These are phyloP conservation scores for Pangasius krempfi DNA, from an alignment of 2,797 vertebrate species.

Conservation along the genomic window DNA sequence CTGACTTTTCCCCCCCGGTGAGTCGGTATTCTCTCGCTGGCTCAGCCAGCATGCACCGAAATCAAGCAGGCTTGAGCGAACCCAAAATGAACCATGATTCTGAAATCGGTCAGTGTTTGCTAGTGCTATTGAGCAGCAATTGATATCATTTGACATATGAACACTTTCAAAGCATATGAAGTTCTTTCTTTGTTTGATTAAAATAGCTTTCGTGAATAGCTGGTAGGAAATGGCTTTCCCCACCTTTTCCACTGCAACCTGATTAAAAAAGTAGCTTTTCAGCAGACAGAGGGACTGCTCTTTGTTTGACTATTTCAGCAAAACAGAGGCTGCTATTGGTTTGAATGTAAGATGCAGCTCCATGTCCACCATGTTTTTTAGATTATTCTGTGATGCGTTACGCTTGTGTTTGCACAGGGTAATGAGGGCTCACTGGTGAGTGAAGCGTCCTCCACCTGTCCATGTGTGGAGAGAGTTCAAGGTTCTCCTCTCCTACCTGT, in stretches of 20 bases:
- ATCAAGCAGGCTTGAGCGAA: background rate
- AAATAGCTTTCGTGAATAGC: background rate
- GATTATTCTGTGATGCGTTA: background rate
- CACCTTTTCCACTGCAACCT: background rate
- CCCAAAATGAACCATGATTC: background rate
- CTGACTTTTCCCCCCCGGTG: background rate
- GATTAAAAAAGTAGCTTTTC: background rate
- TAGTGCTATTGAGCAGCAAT: background rate
- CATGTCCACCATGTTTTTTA: too few relatives aligned
- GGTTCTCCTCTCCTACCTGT: conserved; percentile 85
- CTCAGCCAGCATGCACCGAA: background rate
- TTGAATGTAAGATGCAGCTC: background rate
- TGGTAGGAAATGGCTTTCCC: background rate
- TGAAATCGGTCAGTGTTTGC: background rate
- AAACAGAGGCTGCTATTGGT: too few relatives aligned
- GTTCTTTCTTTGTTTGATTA: background rate
- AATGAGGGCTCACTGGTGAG: conserved; percentile 63
- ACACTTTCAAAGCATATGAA: background rate
- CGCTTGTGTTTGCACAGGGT: conserved; percentile 64
- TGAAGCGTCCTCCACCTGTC: conserved; percentile 79
- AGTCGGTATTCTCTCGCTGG: background rate
- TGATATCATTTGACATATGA: background rate
- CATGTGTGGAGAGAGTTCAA: conserved; percentile 86
- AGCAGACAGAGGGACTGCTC: background rate
- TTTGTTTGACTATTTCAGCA: background rate